Evolutionary conservation across 2,797 vertebrate genomes (phyloP).

Genomic region (Furcifer pardalis): DNA sequence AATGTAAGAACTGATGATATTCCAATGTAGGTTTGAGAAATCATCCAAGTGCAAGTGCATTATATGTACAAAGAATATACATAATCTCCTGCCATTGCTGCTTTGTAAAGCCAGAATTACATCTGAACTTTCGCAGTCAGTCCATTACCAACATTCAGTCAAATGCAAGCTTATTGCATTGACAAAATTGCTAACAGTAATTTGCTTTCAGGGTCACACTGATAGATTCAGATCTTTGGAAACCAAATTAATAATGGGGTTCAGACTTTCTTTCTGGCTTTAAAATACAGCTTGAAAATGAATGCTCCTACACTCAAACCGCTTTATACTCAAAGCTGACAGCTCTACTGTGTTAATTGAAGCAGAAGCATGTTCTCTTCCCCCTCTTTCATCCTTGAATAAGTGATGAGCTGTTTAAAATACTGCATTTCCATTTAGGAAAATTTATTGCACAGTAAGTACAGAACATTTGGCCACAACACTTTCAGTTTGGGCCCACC

Average conservation of each 20-base stretch:
- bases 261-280: slow-evolving; percentile 18
- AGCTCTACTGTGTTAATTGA: slow-evolving; percentile 17
- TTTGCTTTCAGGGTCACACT: slow-evolving; percentile 4
- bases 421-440: slow-evolving; percentile 57
- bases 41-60: not conserved
- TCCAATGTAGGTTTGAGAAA: not conserved
- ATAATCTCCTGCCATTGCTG: not conserved
- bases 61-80: not conserved
- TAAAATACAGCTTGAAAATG: not conserved
- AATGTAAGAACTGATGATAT: not conserved
- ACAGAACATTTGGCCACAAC: slow-evolving; percentile 61
- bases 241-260: slow-evolving; percentile 14
- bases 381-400: slow-evolving; percentile 41
- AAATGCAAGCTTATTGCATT: not conserved
- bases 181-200: slow-evolving; percentile 2
- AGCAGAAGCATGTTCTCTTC: slow-evolving; percentile 33
- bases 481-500: slow-evolving; percentile 51
- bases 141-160: not conserved
- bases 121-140: not conserved
- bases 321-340: slow-evolving; percentile 22
- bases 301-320: slow-evolving; percentile 19
- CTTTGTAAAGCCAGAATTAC: slow-evolving; percentile 4
- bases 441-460: slow-evolving; percentile 65
- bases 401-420: slow-evolving; percentile 44
- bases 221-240: slow-evolving; percentile 6